phyloP scores from a whole-genome alignment of 2,113 vertebrate genomes.

The Pangasianodon hypophthalmus region DNA sequence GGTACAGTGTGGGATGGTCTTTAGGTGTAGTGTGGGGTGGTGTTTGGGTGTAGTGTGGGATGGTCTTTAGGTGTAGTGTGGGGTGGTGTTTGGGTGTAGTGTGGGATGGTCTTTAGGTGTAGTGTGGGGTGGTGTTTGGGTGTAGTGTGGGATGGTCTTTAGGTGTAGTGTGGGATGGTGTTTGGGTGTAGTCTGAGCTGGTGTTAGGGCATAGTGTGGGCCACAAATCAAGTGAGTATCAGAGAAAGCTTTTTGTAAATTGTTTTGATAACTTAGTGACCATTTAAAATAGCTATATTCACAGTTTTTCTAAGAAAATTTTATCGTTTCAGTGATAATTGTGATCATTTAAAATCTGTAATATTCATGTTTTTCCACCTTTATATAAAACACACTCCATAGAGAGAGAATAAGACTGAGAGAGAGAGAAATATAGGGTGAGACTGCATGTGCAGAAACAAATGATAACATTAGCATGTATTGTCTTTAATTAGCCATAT shows the following conservation, averaged over 20 bases:
- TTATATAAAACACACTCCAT: not conserved
- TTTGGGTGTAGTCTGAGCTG: not conserved
- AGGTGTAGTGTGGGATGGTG: not conserved
- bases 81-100: not conserved
- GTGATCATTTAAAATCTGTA: not conserved
- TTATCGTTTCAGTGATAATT: not conserved
- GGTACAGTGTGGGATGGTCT: too few relatives aligned
- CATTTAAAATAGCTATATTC: not conserved
- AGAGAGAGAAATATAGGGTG: not conserved
- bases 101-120: not conserved
- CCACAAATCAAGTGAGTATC: not conserved
- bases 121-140: not conserved
- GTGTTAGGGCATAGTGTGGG: not conserved
- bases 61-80: not conserved
- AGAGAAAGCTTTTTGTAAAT: not conserved
- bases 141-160: not conserved
- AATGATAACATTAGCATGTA: conserved; percentile 26
- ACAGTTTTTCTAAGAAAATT: not conserved
- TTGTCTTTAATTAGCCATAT: conserved; percentile 56
- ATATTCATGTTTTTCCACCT: not conserved
- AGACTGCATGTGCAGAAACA: not conserved
- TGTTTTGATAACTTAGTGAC: not conserved
- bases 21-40: not conserved
- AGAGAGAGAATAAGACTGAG: not conserved
- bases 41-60: not conserved